Percentiles rank a stretch among this genome's conserved stretches.
These are phyloP conservation scores for Macrosteles quadrilineatus DNA, from an alignment of 1,140 invertebrate genomes.

Conservation along the genomic window DNA sequence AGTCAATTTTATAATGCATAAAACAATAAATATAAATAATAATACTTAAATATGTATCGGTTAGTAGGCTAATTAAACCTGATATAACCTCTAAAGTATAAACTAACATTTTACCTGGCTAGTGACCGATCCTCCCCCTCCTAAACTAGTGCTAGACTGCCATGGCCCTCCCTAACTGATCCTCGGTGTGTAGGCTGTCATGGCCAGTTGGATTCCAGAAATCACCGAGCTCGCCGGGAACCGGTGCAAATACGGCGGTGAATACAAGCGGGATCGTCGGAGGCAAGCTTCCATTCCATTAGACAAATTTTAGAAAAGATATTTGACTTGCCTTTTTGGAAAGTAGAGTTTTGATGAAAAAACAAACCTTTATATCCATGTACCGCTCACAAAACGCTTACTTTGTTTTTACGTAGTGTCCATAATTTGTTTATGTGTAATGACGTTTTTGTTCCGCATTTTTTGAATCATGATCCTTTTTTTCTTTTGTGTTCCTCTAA, in stretches of 20 bases:
- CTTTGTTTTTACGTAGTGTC: constrained; percentile 32
- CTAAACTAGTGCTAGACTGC: too few species aligned
- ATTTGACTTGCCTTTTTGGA: constrained; percentile 37
- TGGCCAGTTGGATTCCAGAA: constrained; percentile 99
- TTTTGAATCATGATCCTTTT: constrained; percentile 28
- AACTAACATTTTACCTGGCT: too few species aligned
- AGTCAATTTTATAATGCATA: too few species aligned
- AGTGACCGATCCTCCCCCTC: too few species aligned
- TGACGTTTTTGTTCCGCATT: constrained; percentile 25
- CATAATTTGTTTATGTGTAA: constrained; percentile 27
- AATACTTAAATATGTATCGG: too few species aligned
- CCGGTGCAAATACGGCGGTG: constrained; percentile 96
- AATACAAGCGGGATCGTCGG: constrained; percentile 97
- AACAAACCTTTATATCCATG: constrained; percentile 33
- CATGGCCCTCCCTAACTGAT: too few species aligned
- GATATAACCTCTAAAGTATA: too few species aligned
- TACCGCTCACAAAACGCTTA: constrained; percentile 44
- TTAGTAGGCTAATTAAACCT: too few species aligned
- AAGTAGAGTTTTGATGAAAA: constrained; percentile 24
- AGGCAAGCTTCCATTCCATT: constrained; percentile 67
- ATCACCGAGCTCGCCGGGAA: constrained; percentile 97
- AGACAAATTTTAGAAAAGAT: constrained; percentile 47
- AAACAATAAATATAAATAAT: too few species aligned
- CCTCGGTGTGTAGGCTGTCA: constrained; percentile 74
- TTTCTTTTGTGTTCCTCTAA: constrained; percentile 34